Evolutionary conservation across 2,113 vertebrate genomes (phyloP), one percentile per base, ranked within the genome.

Genomic region (Lepisosteus osseus): DNA sequence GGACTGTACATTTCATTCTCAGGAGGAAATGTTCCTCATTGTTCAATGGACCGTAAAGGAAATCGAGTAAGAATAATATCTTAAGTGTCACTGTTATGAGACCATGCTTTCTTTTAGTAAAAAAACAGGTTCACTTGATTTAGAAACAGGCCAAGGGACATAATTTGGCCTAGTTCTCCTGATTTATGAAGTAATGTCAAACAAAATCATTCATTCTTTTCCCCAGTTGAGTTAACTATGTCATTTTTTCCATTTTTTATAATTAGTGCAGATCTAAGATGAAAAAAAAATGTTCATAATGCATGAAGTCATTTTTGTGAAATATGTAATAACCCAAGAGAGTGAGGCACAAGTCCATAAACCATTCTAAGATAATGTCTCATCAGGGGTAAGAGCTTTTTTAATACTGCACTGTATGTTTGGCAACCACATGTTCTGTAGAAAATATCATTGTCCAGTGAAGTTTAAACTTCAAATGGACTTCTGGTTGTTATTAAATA

Each of bases 121-220:
- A 75, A 29, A 76, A 54, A 67, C 4, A 9, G 56, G 54, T 79
- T 76, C 64, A 65, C 56, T 77, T 78, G 66, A 75, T 74, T 80
- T 77, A 68, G 59, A 73, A 72, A 57, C 63, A 76, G 78, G 76
- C 74, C 75, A 55, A 70, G 78, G 74, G 75, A 77, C 67, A 75
- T 64, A 67, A 76, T 64, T 44, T 78, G 79, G 59, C 83, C 82
- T 81, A 81, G 59, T 82, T 85, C 62, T 44, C 41, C 73, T 82
- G 86, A 85, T 84, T 83, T 83, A 82, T 79, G 69, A 77, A 71
- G 67, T 76, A 73, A 74, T 56, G 72, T 84, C 78, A 69, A 77
- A 67, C 77, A 72, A 77, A 69, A 72, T 82, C 79, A 73, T 67
- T 47, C 69, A 75, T 65, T 74, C 72, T 70, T 79, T 66, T 80